These are phyloP conservation scores for Chiroxiphia lanceolata DNA, from an alignment of 2,797 vertebrate species.

Conservation along the genomic window DNA sequence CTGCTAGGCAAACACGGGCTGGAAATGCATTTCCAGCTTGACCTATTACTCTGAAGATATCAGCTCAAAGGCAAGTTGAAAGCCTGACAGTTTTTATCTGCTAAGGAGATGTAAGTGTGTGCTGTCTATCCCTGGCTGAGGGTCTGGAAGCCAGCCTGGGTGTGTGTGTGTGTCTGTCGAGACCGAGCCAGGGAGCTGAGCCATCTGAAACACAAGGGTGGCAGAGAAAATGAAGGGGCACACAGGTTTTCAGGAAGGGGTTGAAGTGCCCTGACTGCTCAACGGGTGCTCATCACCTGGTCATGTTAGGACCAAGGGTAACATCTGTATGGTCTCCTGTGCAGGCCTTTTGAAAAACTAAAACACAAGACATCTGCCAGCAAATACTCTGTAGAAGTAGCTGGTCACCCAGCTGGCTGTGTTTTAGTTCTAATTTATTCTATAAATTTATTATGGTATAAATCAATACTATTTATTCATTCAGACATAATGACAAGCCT, in stretches of 20 bases:
- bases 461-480: neutral
- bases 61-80: neutral
- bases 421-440: neutral
- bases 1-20: neutral
- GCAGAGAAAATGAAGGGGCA: neutral
- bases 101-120: neutral
- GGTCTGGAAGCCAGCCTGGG: neutral
- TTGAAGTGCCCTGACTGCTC: neutral
- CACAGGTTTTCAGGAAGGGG: neutral
- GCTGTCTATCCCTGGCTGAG: neutral
- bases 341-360: neutral
- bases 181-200: neutral
- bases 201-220: neutral
- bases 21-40: constrained; percentile 3
- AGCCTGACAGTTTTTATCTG: neutral
- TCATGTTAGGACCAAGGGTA: neutral
- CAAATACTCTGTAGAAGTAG: neutral
- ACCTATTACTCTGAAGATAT: neutral
- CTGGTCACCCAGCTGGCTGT: neutral
- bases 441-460: neutral
- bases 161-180: neutral
- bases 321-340: neutral
- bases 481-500: neutral
- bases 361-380: neutral
- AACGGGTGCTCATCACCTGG: neutral